Conservation (phyloP, 2,888 invertebrate species). For the Orthonevra nobilis region DNA sequence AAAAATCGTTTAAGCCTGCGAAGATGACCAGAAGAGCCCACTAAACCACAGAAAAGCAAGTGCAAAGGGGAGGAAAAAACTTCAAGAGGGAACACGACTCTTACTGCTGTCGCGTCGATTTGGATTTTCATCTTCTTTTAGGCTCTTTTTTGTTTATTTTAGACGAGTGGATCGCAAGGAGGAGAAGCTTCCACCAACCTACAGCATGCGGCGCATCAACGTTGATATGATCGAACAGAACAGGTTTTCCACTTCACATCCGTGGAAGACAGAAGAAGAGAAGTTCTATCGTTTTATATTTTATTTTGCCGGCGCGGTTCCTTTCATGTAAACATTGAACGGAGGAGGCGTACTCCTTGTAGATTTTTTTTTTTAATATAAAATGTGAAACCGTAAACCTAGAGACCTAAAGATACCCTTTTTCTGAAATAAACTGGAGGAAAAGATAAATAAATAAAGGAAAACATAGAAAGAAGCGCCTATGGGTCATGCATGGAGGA, state of each 20-base stretch:
- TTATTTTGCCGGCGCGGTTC: constrained; percentile 27
- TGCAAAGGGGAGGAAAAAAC: constrained; percentile 16
- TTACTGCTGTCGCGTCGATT: constrained; percentile 37
- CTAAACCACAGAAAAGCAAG: constrained; percentile 8
- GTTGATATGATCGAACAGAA: constrained; percentile 44
- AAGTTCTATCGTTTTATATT: background rate
- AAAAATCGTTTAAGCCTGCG: constrained; percentile 32
- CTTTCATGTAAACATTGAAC: constrained; percentile 58
- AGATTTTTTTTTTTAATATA: constrained; percentile 20
- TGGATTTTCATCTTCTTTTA: constrained; percentile 38
- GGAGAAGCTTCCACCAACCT: constrained; percentile 11
- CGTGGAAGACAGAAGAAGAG: constrained; percentile 18
- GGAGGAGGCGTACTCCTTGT: constrained; percentile 12
- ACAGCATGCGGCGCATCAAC: too few species aligned
- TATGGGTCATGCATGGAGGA: constrained; percentile 56
- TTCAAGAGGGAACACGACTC: constrained; percentile 21
- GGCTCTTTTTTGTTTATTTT: constrained; percentile 6
- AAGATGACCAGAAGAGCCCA: constrained; percentile 22
- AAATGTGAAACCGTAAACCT: constrained; percentile 67
- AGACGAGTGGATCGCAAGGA: background rate
- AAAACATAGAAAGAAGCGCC: constrained; percentile 52
- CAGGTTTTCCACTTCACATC: constrained; percentile 50
- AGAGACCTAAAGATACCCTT: constrained; percentile 68
- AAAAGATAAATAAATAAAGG: constrained; percentile 1
- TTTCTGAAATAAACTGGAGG: constrained; percentile 19